Conservation (phyloP, 2,113 vertebrate species). For the Corvus cornix region DNA sequence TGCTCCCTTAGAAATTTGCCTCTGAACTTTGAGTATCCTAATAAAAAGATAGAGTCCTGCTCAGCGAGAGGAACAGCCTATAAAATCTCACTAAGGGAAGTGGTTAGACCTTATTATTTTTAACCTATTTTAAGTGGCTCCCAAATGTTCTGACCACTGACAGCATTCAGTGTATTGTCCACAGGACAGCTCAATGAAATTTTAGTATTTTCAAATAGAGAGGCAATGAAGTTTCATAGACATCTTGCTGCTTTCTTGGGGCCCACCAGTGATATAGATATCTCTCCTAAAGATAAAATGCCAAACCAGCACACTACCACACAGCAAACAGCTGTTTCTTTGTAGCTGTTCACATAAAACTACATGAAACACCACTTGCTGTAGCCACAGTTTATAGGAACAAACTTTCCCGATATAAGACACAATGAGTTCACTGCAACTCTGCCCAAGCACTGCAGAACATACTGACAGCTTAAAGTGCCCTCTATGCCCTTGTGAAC, state of each 20-base stretch:
- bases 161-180: background rate
- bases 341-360: background rate
- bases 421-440: background rate
- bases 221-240: background rate
- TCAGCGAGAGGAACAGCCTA: background rate
- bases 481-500: background rate
- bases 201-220: background rate
- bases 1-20: background rate
- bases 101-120: background rate
- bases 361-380: rapidly evolving
- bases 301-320: background rate
- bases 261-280: background rate
- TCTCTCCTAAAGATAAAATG: background rate
- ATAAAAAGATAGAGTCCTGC: background rate
- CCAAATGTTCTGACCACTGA: background rate
- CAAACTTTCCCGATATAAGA: rapidly evolving
- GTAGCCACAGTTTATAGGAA: background rate
- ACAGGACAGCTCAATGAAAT: background rate
- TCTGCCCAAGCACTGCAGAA: background rate
- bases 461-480: background rate
- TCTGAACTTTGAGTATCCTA: background rate
- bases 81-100: background rate
- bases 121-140: background rate
- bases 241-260: background rate
- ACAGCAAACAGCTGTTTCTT: background rate